These are phyloP conservation scores for Oreochromis aureus DNA, from an alignment of 2,113 vertebrate species.

Conservation along the genomic window DNA sequence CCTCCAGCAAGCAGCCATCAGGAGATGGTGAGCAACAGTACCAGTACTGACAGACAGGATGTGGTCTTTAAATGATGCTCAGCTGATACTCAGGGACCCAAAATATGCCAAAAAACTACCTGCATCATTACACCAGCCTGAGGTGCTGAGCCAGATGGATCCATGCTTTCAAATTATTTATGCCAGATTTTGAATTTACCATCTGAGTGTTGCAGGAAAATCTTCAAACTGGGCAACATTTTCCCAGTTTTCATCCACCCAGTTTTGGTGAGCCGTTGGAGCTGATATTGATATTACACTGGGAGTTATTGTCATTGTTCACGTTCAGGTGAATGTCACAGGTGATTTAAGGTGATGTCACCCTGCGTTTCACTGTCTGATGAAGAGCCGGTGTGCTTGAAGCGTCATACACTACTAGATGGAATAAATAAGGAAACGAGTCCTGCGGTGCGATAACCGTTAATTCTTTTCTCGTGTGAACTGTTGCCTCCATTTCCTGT, in stretches of 20 bases:
- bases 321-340: neutral
- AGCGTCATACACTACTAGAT: neutral
- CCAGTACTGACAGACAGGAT: neutral
- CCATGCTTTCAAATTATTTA: fast-evolving
- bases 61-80: neutral
- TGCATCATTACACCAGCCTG: neutral
- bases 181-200: neutral
- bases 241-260: neutral
- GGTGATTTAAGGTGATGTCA: neutral
- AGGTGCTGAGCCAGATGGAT: neutral
- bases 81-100: neutral
- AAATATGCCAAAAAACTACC: neutral
- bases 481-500: neutral
- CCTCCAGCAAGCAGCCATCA: neutral
- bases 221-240: neutral
- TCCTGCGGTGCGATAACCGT: fast-evolving
- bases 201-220: neutral
- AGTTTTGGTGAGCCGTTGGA: neutral
- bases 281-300: neutral
- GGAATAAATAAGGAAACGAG: neutral
- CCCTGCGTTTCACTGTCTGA: neutral
- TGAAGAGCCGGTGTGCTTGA: too few relatives aligned
- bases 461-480: neutral
- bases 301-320: neutral
- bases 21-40: neutral